These are phyloP conservation scores for Mesoligia furuncula DNA, from an alignment of 2,888 invertebrate genomes.

Conservation along the genomic window DNA sequence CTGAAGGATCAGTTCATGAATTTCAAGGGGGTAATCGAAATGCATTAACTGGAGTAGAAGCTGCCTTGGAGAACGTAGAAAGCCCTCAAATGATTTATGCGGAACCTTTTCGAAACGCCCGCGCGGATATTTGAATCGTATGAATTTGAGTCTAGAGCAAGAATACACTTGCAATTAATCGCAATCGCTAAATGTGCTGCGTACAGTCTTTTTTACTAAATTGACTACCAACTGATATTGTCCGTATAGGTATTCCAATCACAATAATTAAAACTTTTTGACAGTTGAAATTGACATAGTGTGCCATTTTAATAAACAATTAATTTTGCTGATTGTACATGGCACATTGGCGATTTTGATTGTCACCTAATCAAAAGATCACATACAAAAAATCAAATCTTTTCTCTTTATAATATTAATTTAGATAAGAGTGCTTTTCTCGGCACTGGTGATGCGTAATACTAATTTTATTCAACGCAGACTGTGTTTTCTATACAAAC, in stretches of 20 bases:
- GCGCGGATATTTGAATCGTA: constrained; percentile 59
- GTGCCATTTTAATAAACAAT: background rate
- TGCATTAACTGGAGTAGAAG: constrained; percentile 75
- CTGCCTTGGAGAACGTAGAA: constrained; percentile 64
- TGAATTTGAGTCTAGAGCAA: constrained; percentile 42
- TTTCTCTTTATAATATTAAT: no score
- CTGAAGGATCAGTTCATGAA: constrained; percentile 72
- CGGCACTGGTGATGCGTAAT: background rate
- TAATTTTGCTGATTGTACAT: background rate
- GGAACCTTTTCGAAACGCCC: constrained; percentile 71
- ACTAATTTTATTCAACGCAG: background rate
- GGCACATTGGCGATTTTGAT: background rate
- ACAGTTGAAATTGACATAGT: background rate
- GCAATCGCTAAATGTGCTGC: background rate
- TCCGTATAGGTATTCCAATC: background rate
- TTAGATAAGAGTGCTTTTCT: background rate
- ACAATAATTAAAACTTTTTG: background rate
- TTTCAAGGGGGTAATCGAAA: constrained; percentile 77
- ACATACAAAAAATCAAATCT: no score
- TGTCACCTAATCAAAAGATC: background rate
- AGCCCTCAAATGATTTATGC: constrained; percentile 75
- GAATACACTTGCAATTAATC: constrained; percentile 1
- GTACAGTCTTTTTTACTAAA: background rate
- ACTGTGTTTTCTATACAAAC: no score
- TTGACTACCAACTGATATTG: background rate